Base-by-base conservation (phyloP, 1,140 invertebrate genomes). In the Aphelinus atriplicis region DNA sequence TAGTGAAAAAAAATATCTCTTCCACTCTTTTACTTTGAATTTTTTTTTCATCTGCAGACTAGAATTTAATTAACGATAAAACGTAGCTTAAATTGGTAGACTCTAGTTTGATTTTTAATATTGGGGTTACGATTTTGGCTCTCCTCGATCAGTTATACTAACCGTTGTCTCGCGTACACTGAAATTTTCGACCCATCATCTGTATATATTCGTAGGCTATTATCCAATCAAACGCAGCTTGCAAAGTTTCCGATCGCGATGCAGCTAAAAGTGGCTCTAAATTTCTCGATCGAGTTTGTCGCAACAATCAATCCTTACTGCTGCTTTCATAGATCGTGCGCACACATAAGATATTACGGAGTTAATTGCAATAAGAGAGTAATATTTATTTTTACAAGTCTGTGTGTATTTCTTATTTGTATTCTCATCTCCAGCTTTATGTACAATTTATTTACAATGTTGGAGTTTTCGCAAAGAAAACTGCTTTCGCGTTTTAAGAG, bases 11-110 rank as follows among this genome's bases (percentile, higher is more conserved):
- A 77, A 77, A 77, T 70, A 71, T n/a, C 79, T 79, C 78, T 80
- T 77, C 75, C 77, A 71, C 75, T 78, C 78, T 76, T 80, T 80
- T 73, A 76, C 57, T 69, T 26, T 26, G 26, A 26, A 67, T 71
- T 78, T 82, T 51, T 78, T 48, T 66, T 80, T 85, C 75, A 83
- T 84, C 80, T 83, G 84, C 81, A 78, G 85, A 87, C 85, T 87
- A 87, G 85, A 87, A 86, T 84, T 87, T 86, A 84, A 86, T 85
- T 78, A 80, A 81, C 85, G 84, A 86, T 85, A 84, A 86, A 85
- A 84, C 84, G 80, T 83, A 81, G 80, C 84, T 86, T 85, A 84
- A 84, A 84, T 83, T 84, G 84, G 80, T 87, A 85, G 86, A 86
- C 84, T 84, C 83, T 86, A 86, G 82, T 86, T 86, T 86, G 85